Evolutionary conservation across 2,113 vertebrate genomes (phyloP).

Genomic region (Pterocles orientalis): DNA sequence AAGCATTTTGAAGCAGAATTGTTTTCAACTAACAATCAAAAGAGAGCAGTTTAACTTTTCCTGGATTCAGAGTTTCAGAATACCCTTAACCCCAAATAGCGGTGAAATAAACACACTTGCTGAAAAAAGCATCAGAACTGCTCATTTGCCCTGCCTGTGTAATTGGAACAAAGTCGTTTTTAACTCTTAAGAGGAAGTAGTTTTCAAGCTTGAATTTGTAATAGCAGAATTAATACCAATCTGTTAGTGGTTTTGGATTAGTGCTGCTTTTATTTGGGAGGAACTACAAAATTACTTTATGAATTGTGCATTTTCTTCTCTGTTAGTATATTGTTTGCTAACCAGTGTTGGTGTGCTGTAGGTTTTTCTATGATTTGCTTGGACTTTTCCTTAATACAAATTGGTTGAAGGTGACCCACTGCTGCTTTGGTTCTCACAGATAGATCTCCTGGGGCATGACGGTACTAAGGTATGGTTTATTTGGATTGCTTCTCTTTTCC

Average conservation of each 20-base stretch:
- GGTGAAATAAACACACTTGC: not conserved
- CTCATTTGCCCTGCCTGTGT: not conserved
- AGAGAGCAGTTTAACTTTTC: not conserved
- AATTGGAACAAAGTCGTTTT: not conserved
- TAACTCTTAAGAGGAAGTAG: not conserved
- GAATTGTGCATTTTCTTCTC: not conserved
- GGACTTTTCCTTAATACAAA: not conserved
- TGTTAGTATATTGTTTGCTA: not conserved
- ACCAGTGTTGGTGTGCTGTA: not conserved
- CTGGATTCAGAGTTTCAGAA: not conserved
- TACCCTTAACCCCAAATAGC: not conserved
- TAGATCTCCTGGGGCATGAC: not conserved
- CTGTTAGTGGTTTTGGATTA: not conserved
- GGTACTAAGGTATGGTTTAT: not conserved
- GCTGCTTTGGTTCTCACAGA: not conserved
- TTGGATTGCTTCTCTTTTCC: not conserved
- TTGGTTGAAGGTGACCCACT: not conserved
- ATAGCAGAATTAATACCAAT: not conserved
- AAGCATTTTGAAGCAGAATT: not conserved
- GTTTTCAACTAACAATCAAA: not conserved
- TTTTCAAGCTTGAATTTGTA: not conserved
- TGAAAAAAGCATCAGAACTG: not conserved
- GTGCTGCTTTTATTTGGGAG: not conserved
- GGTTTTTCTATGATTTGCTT: not conserved
- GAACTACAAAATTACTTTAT: not conserved